A percentile compares a stretch with the other conserved stretches of the same genome.
These are phyloP conservation scores for Dicrostonyx torquatus DNA, from an alignment of 2,797 vertebrate genomes.

Conservation along the genomic window DNA sequence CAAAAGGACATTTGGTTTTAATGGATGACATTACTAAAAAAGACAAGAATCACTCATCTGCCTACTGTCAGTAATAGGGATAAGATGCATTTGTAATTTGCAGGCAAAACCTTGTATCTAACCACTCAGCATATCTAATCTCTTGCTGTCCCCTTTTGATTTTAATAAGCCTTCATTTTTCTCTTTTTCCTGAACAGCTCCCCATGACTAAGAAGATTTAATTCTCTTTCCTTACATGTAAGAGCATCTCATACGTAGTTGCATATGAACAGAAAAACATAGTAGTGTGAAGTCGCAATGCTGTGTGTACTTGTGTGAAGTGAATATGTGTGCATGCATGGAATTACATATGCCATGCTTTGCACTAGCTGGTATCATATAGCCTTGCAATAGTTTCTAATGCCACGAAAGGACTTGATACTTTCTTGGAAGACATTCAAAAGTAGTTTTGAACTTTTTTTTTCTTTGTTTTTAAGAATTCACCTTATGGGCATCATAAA, in stretches of 20 bases:
- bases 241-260: constrained; percentile 1
- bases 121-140: constrained; percentile 67
- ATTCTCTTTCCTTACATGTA: constrained; percentile 24
- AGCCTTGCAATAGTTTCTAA: too few species aligned
- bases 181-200: constrained; percentile 63
- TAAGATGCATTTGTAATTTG: constrained; percentile 46
- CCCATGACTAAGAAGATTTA: constrained; percentile 74
- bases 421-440: neutral
- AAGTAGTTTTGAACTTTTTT: neutral
- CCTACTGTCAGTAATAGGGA: neutral
- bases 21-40: neutral
- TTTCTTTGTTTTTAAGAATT: neutral
- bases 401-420: neutral
- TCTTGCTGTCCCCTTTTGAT: constrained; percentile 56
- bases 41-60: constrained; percentile 27
- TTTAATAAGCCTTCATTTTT: constrained; percentile 68
- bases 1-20: neutral
- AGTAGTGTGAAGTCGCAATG: neutral
- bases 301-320: fast-evolving
- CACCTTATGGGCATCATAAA: neutral
- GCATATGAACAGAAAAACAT: constrained; percentile 16
- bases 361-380: neutral
- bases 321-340: neutral
- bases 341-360: neutral
- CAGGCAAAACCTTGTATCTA: constrained; percentile 53